Percentiles rank a stretch among this genome's conserved stretches.
phyloP scores from a whole-genome alignment of 2,113 vertebrate species.

The Atherinomorus stipes region DNA sequence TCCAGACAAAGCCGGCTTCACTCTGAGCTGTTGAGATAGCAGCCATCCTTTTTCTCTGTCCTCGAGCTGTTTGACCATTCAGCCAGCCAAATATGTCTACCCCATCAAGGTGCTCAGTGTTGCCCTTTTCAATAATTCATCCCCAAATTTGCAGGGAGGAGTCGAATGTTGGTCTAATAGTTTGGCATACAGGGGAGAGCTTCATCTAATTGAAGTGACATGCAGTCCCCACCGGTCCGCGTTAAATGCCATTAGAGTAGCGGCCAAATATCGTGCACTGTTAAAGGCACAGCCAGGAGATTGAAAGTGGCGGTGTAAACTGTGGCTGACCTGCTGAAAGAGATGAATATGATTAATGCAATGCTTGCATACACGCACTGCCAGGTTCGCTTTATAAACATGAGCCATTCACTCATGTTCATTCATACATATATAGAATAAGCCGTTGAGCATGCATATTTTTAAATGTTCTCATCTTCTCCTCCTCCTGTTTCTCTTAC shows the following conservation, averaged over 20 bases:
- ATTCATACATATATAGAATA: conserved; percentile 28
- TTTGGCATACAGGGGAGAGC: conserved; percentile 54
- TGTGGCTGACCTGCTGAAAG: conserved; percentile 49
- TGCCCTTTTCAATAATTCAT: conserved; percentile 81
- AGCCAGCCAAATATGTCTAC: conserved; percentile 63
- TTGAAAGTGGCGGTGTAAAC: conserved; percentile 52
- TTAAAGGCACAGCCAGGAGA: conserved; percentile 38
- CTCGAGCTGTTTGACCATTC: conserved; percentile 60
- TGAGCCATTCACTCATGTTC: conserved; percentile 38
- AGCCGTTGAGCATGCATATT: conserved; percentile 21
- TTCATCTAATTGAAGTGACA: conserved; percentile 74
- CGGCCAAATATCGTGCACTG: conserved; percentile 63
- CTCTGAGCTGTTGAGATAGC: conserved; percentile 62
- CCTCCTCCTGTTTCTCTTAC: conserved; percentile 4
- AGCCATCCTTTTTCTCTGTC: conserved; percentile 55
- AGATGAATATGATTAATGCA: conserved; percentile 54
- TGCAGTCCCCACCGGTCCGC: conserved; percentile 56
- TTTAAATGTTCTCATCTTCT: conserved; percentile 20
- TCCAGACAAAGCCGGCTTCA: conserved; percentile 32
- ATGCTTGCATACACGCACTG: conserved; percentile 26
- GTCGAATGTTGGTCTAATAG: conserved; percentile 62
- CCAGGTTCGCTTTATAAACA: conserved; percentile 43
- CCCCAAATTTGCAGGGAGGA: conserved; percentile 70
- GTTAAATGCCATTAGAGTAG: conserved; percentile 73
- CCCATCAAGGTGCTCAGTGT: conserved; percentile 74